These are phyloP conservation scores for Phenacoccus solenopsis DNA, from an alignment of 1,140 invertebrate species.

Conservation along the genomic window DNA sequence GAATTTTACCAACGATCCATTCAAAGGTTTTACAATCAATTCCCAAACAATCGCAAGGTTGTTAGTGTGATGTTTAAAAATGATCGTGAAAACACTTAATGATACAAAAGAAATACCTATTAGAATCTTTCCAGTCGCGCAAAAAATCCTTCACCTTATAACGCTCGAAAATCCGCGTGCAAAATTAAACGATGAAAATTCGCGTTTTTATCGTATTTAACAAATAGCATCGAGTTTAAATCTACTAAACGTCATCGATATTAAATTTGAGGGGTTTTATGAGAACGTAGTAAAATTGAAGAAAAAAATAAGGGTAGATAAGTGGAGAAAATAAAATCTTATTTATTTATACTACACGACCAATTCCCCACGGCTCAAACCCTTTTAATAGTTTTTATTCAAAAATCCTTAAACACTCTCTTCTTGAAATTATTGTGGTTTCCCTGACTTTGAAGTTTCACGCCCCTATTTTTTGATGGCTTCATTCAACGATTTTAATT, in stretches of 20 bases:
- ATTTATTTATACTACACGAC: conserved; percentile 8
- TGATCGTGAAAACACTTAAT: no score
- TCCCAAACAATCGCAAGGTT: no score
- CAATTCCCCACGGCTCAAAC: conserved; percentile 9
- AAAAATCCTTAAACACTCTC: conserved; percentile 12
- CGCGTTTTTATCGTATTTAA: no score
- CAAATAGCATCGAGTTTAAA: no score
- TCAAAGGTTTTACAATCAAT: no score
- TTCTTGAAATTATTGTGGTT: conserved; percentile 11
- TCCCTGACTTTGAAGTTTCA: conserved; percentile 16
- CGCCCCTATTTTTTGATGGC: conserved; percentile 10
- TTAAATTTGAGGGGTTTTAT: conserved; percentile 8
- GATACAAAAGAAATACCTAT: no score
- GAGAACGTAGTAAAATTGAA: neutral
- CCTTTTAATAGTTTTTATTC: conserved; percentile 10
- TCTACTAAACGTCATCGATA: neutral
- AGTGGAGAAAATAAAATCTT: conserved; percentile 16
- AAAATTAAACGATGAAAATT: no score
- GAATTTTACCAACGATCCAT: no score
- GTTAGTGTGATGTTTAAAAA: no score
- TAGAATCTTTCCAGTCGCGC: no score
- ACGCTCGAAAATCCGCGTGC: no score
- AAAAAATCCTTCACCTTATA: no score
- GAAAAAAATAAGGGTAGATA: conserved; percentile 14
- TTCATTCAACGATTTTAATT: conserved; percentile 16